Conservation (phyloP, 2,888 invertebrate genomes). For the Dusona sp. region DNA sequence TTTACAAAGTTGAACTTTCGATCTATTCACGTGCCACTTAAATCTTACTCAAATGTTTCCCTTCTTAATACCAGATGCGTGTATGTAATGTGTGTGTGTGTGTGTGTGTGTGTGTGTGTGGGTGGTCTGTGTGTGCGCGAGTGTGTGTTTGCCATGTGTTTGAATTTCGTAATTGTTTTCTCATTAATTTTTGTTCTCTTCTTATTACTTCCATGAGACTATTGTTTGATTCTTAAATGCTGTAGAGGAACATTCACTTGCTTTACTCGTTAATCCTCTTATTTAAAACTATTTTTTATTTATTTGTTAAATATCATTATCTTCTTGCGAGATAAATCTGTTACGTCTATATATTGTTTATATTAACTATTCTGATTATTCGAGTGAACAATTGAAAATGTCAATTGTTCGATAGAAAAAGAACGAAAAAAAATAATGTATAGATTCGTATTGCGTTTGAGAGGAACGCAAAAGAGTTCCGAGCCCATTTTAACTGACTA, state of each 20-base stretch:
- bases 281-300: conserved; percentile 71
- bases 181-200: conserved; percentile 38
- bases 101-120: conserved; percentile 27
- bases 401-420: conserved; percentile 68
- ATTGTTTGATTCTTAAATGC: conserved; percentile 84
- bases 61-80: conserved; percentile 69
- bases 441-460: conserved; percentile 70
- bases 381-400: conserved; percentile 70
- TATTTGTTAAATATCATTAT: conserved; percentile 75
- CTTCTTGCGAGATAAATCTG: conserved; percentile 76
- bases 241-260: conserved; percentile 84
- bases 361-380: conserved; percentile 69
- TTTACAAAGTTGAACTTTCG: conserved; percentile 80
- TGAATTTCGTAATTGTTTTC: conserved; percentile 37
- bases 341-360: conserved; percentile 72
- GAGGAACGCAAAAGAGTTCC: conserved; percentile 77
- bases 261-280: conserved; percentile 74
- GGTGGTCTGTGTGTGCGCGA: conserved; percentile 29
- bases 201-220: conserved; percentile 76
- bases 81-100: conserved; percentile 60
- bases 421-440: conserved; percentile 44
- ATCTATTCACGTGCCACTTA: conserved; percentile 69
- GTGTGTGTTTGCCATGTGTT: conserved; percentile 5
- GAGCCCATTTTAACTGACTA: conserved; percentile 80
- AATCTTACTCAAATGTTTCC: conserved; percentile 64